Conservation (phyloP, 2,113 vertebrate genomes). For the Corydoras sp. region DNA sequence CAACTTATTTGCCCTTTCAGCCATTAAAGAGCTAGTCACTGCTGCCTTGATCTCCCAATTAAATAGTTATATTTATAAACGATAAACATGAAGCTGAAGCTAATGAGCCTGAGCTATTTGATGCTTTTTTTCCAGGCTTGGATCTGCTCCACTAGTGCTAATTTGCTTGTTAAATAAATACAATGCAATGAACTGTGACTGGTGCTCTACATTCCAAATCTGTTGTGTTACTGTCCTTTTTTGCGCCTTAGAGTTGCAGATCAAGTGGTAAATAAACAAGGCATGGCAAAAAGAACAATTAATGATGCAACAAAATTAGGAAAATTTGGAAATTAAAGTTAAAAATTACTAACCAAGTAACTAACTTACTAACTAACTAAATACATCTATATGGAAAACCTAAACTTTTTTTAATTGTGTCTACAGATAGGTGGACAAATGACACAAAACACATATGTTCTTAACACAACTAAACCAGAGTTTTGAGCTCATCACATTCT, state of each 20-base stretch:
- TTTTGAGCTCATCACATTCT: too few relatives aligned
- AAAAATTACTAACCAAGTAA: too few relatives aligned
- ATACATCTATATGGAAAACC: too few relatives aligned
- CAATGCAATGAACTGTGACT: slow-evolving; percentile 54
- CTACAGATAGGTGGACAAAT: too few relatives aligned
- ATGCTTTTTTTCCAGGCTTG: slow-evolving; percentile 39
- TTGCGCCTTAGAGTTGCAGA: slow-evolving; percentile 35
- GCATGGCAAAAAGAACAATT: slow-evolving; percentile 11
- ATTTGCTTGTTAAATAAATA: slow-evolving; percentile 60
- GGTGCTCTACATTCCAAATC: slow-evolving; percentile 39
- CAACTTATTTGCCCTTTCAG: slow-evolving; percentile 44
- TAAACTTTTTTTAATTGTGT: neutral
- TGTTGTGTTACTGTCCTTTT: slow-evolving; percentile 43
- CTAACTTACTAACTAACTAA: too few relatives aligned
- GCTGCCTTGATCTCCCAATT: slow-evolving; percentile 58
- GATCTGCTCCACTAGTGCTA: slow-evolving; percentile 45
- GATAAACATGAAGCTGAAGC: slow-evolving; percentile 60
- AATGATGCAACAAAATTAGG: slow-evolving; percentile 4
- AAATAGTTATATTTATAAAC: slow-evolving; percentile 56
- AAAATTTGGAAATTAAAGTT: too few relatives aligned
- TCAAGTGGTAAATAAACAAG: slow-evolving; percentile 35
- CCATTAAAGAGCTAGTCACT: slow-evolving; percentile 44
- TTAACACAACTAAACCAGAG: too few relatives aligned
- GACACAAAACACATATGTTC: too few relatives aligned
- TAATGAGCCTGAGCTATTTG: slow-evolving; percentile 59